Evolutionary conservation across 2,113 vertebrate species (phyloP), one percentile per base, ranked within the genome.

Genomic region (Epinephelus moara): DNA sequence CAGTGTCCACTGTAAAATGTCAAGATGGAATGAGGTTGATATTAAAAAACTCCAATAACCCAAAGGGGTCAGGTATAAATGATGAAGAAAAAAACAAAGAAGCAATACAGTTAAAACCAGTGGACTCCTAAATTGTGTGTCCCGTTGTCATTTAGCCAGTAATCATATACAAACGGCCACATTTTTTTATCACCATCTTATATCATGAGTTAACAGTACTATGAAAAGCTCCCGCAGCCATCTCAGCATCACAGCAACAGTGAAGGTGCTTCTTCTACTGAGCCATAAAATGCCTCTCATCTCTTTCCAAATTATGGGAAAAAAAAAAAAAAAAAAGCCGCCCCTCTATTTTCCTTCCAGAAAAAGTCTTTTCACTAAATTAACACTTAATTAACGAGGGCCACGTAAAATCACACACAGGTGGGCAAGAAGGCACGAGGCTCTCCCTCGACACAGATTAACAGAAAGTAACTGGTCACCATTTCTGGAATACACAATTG

Each of bases 41-140:
- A 79, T 85, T 70, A 88, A 76, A 90, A 82, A 86, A 68, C 9
- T 61, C 55, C 80, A 79, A 89, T 64, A 82, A 87, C 70, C 78
- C 23, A 68, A 61, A 57, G 40, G 61, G 86, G 69, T 66, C 50
- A 70, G 17, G 53, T 74, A 76, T 33, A 57, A 83, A 60, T 25
- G 45, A 30, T 59, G 15, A 11, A 68, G 21, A 69, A 14, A 64
- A 62, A 78, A 75, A 70, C 42, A 45, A 42, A 53, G 8, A 57
- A 6, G 6, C 4, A 17, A 63, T 63, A 59, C 2, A 56, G 56
- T 70, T 56, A 67, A 55, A 60, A 13, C 27, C 53, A 49, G 17
- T 21, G 8, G 33, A 55, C n/a, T 5, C 53, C 21, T 75, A 71
- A 75, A 73, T 33, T 62, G 21, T 75, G 55, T 68, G 27, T 66